Base-by-base conservation (phyloP, 2,797 vertebrate species). In the Pangasius mekongensis region DNA sequence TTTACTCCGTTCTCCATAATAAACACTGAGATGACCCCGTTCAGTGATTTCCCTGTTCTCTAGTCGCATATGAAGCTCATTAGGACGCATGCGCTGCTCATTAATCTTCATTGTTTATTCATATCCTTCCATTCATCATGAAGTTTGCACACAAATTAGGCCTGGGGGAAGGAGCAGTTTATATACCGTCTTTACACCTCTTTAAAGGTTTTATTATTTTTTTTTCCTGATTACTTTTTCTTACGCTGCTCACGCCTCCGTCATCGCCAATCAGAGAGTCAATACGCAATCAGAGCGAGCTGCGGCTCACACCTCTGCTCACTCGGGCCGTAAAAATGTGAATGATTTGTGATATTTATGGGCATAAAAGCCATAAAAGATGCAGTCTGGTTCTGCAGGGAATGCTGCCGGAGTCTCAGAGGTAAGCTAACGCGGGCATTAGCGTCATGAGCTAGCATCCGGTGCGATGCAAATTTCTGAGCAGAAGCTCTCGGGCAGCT, bases 261-360 rank as follows among this genome's bases (percentile, higher is more conserved):
- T 90, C 24, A 14, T 89, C 58, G 10, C 83, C 90, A 85, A 92
- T 90, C 30, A 88, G 56, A 74, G 84, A 88, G 89, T 89, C 89
- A 91, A 93, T 88, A 91, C 67, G 27, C 66, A 71, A 91, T 90
- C 90, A 90, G 54, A 54, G 73, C 71, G 22, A 60, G 47, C 67
- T 39, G 83, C 74, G 4, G 36, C 58, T 27, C 56, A 3, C 86
- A 84, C 81, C 58, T 74, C 90, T 86, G 90, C 90, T 93, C 91
- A 91, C 93, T 80, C 88, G 90, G 92, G 92, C 91, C 93, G 87
- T 89, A 89, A 86, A 24, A 11, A n/a, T 20, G 81, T 92, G 89
- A 92, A 95, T 94, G 92, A 95, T 94, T 93, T 91, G 95, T 93
- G 92, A 90, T 89, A 91, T 91, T 94, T 86, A 90, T 86, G 73